Evolutionary conservation across 1,140 invertebrate genomes (phyloP).

Genomic region (Zaprionus nigranus): DNA sequence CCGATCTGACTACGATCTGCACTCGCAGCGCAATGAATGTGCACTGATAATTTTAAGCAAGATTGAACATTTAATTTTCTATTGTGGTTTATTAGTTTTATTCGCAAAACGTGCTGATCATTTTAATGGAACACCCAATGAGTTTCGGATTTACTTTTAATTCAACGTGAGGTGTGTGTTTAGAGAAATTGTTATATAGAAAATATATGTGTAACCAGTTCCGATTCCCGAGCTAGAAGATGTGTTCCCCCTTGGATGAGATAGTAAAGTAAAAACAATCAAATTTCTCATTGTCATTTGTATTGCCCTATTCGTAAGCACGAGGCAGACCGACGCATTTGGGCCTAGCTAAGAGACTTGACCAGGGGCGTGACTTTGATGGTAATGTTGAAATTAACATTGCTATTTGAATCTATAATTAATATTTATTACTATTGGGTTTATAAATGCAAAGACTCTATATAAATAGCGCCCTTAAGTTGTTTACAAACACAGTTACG

Average conservation of each 20-base stretch:
- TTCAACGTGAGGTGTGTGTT: slow-evolving; percentile 12
- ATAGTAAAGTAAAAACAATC: neutral
- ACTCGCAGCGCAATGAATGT: slow-evolving; percentile 49
- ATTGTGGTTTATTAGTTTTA: slow-evolving; percentile 59
- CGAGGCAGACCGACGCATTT: slow-evolving; percentile 18
- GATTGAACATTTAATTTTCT: slow-evolving; percentile 50
- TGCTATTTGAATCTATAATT: slow-evolving; percentile 37
- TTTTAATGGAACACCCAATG: slow-evolving; percentile 49
- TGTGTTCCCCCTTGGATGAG: neutral
- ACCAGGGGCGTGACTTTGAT: slow-evolving; percentile 37
- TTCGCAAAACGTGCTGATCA: slow-evolving; percentile 45
- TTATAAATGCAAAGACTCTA: neutral
- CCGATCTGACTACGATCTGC: slow-evolving; percentile 55
- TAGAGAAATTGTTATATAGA: slow-evolving; percentile 2
- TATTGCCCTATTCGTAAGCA: slow-evolving; percentile 23
- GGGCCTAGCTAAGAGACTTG: slow-evolving; percentile 22
- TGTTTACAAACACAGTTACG: slow-evolving; percentile 24
- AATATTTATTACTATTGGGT: slow-evolving; percentile 29
- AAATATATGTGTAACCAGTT: neutral
- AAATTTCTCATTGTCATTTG: slow-evolving; percentile 12
- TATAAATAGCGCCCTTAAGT: slow-evolving; percentile 2
- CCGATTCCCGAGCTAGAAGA: slow-evolving; percentile 6
- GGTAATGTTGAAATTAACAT: slow-evolving; percentile 43
- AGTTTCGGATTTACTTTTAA: slow-evolving; percentile 15
- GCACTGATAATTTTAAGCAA: slow-evolving; percentile 52